Conservation (phyloP, 1,140 invertebrate species). For the Plectrocnemia conspersa region DNA sequence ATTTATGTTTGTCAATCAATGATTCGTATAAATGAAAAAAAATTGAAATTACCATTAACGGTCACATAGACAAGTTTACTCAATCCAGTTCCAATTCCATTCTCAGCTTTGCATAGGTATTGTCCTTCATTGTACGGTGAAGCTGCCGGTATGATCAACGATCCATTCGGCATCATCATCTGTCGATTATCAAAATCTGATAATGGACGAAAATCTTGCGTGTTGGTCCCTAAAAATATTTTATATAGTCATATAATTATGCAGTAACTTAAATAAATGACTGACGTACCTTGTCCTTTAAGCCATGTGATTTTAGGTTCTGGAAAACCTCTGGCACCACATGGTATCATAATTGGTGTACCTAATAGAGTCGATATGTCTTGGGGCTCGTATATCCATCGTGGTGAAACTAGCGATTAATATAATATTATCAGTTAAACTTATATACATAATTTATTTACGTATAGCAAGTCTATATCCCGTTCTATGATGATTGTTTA, state of each 20-base stretch:
- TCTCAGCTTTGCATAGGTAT: slow-evolving; percentile 80
- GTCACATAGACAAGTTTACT: slow-evolving; percentile 70
- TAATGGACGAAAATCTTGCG: slow-evolving; percentile 61
- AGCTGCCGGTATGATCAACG: slow-evolving; percentile 64
- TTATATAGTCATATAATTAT: background rate
- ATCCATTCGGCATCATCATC: slow-evolving; percentile 62
- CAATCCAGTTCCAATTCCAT: slow-evolving; percentile 73
- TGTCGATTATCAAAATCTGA: slow-evolving; percentile 52
- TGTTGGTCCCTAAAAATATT: slow-evolving; percentile 45
- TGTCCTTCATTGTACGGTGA: slow-evolving; percentile 70
- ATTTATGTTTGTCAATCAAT: background rate
- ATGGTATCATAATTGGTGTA: slow-evolving; percentile 67
- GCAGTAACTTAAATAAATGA: slow-evolving; percentile 3
- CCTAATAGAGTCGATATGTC: slow-evolving; percentile 72
- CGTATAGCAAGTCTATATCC: no score
- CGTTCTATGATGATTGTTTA: no score
- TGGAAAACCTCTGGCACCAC: slow-evolving; percentile 75
- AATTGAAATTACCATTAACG: slow-evolving; percentile 60
- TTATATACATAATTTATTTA: no score
- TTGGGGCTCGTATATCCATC: slow-evolving; percentile 75
- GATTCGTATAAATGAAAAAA: background rate
- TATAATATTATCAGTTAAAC: no score
- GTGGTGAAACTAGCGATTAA: slow-evolving; percentile 66
- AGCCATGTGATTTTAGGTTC: slow-evolving; percentile 74
- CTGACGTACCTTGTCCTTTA: slow-evolving; percentile 49